Base-by-base conservation (phyloP, 2,113 vertebrate species). In the Todiramphus chloris region DNA sequence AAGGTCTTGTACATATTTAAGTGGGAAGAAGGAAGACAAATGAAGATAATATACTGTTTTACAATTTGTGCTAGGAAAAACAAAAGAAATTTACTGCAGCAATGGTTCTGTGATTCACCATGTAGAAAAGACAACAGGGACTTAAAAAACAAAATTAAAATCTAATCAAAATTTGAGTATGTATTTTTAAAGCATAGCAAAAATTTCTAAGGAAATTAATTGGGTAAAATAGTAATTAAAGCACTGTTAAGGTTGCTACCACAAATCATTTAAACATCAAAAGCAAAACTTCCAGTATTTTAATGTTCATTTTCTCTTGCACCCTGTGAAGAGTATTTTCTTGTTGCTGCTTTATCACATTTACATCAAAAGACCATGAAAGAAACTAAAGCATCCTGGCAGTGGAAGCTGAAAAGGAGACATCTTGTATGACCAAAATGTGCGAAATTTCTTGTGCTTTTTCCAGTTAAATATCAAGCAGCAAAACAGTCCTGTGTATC, bases 21-120 rank as follows among this genome's bases (percentile, higher is more conserved):
- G 76, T 86, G 28, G 72, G 53, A 92, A 90, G 55, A 80, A 86
- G 43, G 55, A 95, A 97, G 92, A 95, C 70, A 93, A 90, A 96
- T 95, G 75, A 96, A 92, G 72, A 96, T 88, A 93, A 94, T 97
- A 93, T 63, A 86, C 50, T 41, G 31, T 88, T 96, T 93, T 95
- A 96, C 0, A 5, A 83, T 91, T 91, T 10, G 16, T 83, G 59
- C 46, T 83, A 77, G 17, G 41, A 67, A 93, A 95, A 95, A 88
- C 58, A 86, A 94, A 83, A 74, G 6, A 55, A 87, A 90, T 97
- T 96, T 94, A 94, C 82, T 90, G 46, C n/a, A 35, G n/a, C 16
- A 85, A 83, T 20, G 1, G 59, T 94, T 94, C 31, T 83, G 48
- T 31, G 11, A 28, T 62, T 91, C 75, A 62, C 16, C 53, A 10